These are phyloP conservation scores for Peromyscus melanophrys DNA, from an alignment of 2,797 vertebrate genomes.

Conservation along the genomic window DNA sequence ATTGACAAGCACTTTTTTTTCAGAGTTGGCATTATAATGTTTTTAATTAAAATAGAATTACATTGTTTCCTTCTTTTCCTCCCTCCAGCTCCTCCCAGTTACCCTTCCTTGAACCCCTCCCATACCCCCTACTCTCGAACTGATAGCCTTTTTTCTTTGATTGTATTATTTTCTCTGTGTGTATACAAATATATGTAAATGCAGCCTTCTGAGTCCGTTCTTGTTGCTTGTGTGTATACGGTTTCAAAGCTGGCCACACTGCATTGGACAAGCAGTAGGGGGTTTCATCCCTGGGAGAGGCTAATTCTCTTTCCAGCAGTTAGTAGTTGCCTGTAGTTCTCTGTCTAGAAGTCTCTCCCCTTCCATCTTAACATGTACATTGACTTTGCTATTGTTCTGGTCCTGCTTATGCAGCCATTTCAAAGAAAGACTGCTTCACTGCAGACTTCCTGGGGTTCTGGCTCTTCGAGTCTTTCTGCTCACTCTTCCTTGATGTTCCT, in stretches of 20 bases:
- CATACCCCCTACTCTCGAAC: not conserved
- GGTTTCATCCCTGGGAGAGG: not conserved
- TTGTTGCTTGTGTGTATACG: not conserved
- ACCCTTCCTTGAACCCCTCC: not conserved
- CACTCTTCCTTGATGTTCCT: no score
- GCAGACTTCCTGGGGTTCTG: not conserved
- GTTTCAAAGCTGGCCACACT: not conserved
- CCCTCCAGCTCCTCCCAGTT: not conserved
- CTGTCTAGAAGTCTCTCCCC: not conserved
- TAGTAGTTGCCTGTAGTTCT: not conserved
- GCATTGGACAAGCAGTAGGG: not conserved
- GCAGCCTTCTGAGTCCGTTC: not conserved
- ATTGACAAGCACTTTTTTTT: constrained; percentile 3
- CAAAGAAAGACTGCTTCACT: not conserved
- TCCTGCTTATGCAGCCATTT: not conserved
- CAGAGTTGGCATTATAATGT: not conserved
- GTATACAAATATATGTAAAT: not conserved
- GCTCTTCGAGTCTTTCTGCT: not conserved
- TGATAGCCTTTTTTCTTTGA: not conserved
- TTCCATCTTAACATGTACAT: not conserved
- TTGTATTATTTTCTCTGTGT: not conserved
- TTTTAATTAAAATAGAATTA: not conserved
- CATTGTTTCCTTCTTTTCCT: no score
- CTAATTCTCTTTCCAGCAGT: not conserved
- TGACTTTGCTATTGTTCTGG: not conserved